Percentiles rank a stretch among this genome's conserved stretches.
phyloP scores from a whole-genome alignment of 2,888 invertebrate genomes.

The Deroplatys truncata region DNA sequence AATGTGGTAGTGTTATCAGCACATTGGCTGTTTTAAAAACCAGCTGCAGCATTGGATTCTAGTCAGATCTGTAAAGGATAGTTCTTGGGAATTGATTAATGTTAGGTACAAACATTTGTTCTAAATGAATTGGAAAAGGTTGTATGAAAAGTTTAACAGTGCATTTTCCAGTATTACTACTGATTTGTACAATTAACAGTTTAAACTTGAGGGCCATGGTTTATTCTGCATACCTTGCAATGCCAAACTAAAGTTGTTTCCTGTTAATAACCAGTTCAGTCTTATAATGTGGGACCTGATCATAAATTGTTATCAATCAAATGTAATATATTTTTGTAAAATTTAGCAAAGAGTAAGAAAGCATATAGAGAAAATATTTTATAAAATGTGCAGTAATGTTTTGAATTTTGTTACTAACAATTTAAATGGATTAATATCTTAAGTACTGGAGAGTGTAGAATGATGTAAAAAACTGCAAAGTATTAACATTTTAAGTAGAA shows the following conservation, averaged over 20 bases:
- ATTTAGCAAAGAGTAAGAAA: not conserved
- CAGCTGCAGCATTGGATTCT: not conserved
- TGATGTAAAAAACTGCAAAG: not conserved
- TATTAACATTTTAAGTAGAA: not conserved
- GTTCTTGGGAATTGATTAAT: not conserved
- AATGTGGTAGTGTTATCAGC: not conserved
- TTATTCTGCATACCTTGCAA: not conserved
- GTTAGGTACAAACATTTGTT: not conserved
- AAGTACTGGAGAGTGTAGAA: not conserved
- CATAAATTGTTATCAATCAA: not conserved
- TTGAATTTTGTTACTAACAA: not conserved
- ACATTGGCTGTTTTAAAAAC: not conserved
- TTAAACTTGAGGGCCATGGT: too few species aligned
- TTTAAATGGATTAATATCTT: not conserved
- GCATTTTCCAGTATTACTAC: not conserved
- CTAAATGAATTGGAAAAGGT: not conserved
- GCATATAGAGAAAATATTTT: not conserved
- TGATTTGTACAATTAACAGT: not conserved
- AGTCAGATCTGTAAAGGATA: not conserved
- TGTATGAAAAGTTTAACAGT: not conserved
- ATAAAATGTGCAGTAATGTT: not conserved
- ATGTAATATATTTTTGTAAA: not conserved
- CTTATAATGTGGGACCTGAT: not conserved
- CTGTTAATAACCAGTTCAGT: not conserved
- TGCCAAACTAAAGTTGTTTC: not conserved